phyloP scores from a whole-genome alignment of 2,797 vertebrate species.

The Coregonus ussuriensis region DNA sequence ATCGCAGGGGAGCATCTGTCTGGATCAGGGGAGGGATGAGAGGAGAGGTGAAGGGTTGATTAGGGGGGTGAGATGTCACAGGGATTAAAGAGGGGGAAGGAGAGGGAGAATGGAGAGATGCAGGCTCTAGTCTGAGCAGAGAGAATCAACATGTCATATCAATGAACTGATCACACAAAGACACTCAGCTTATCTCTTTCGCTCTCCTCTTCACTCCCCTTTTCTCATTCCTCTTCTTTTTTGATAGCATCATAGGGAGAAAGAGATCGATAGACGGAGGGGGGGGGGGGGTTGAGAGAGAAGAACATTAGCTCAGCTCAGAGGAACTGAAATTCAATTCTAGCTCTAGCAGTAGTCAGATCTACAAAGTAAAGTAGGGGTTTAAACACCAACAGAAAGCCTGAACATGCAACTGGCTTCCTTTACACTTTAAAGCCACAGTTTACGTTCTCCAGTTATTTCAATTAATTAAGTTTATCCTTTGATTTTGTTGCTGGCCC shows the following conservation, averaged over 20 bases:
- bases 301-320: slow-evolving; percentile 15
- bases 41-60: neutral
- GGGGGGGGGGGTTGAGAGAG: neutral
- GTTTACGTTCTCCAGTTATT: neutral
- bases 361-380: slow-evolving; percentile 2
- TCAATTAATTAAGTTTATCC: neutral
- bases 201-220: slow-evolving; percentile 23
- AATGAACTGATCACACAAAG: slow-evolving; percentile 53
- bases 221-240: slow-evolving; percentile 40
- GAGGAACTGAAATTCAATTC: slow-evolving; percentile 45
- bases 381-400: neutral
- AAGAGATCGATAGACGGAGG: slow-evolving; percentile 36
- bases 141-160: slow-evolving; percentile 78
- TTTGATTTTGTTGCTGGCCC: neutral
- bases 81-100: neutral
- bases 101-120: slow-evolving; percentile 43
- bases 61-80: slow-evolving; percentile 52
- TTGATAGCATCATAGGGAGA: slow-evolving; percentile 53
- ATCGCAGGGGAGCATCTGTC: neutral
- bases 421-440: neutral
- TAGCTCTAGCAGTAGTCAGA: slow-evolving; percentile 21
- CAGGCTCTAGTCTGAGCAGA: slow-evolving; percentile 65
- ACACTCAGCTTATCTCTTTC: slow-evolving; percentile 12
- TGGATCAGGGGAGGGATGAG: slow-evolving; percentile 31
- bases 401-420: neutral